These are phyloP conservation scores for Danio tinwini DNA, from an alignment of 2,797 vertebrate species.

Conservation along the genomic window DNA sequence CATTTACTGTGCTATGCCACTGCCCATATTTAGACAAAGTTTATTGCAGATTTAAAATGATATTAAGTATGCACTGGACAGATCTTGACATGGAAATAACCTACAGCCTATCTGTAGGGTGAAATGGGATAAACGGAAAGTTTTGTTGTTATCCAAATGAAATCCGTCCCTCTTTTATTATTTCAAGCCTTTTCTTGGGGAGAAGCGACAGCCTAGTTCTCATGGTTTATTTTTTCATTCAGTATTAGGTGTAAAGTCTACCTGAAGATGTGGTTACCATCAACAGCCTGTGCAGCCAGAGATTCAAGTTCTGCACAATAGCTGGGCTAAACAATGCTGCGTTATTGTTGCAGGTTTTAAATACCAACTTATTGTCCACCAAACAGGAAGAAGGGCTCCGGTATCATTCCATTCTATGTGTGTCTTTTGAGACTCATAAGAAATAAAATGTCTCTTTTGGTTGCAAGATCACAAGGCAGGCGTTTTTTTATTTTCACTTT, in stretches of 20 bases:
- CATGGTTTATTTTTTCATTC: constrained; percentile 78
- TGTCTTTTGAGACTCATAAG: not conserved
- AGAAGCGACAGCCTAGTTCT: constrained; percentile 75
- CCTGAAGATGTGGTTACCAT: constrained; percentile 70
- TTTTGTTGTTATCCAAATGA: constrained; percentile 57
- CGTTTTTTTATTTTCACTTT: not conserved
- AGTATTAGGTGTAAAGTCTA: constrained; percentile 58
- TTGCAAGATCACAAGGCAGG: not conserved
- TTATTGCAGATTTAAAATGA: not conserved
- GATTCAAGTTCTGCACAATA: constrained; percentile 65
- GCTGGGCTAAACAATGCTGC: constrained; percentile 64
- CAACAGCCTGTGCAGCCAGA: constrained; percentile 52
- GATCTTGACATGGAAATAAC: not conserved
- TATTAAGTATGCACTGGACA: not conserved
- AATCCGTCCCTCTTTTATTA: constrained; percentile 67
- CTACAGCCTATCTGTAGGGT: not conserved
- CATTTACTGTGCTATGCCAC: not conserved
- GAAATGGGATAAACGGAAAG: constrained; percentile 32
- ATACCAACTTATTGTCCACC: constrained; percentile 67
- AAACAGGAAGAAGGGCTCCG: constrained; percentile 55
- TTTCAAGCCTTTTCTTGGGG: constrained; percentile 61
- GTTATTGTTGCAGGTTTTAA: constrained; percentile 59
- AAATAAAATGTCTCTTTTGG: not conserved
- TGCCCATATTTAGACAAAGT: not conserved
- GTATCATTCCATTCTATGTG: not conserved